These are phyloP conservation scores for Stegodyphus dumicola DNA, from an alignment of 1,140 invertebrate genomes.

Conservation along the genomic window DNA sequence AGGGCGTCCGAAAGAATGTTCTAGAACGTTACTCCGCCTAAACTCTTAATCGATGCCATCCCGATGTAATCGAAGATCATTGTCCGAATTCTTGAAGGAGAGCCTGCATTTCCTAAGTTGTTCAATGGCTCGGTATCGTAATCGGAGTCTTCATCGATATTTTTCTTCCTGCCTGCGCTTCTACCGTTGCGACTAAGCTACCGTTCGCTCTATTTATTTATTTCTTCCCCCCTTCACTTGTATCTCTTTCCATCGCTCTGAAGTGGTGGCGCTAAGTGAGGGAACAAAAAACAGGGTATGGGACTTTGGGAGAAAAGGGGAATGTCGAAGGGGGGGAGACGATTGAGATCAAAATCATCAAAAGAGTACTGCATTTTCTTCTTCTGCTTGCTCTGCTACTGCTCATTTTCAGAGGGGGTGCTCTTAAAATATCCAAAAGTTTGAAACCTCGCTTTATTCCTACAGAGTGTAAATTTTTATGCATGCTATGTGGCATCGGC, in stretches of 20 bases:
- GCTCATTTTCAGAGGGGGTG: background rate
- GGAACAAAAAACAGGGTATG: slow-evolving; percentile 12
- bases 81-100: slow-evolving; percentile 53
- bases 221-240: background rate
- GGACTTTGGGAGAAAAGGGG: background rate
- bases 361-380: slow-evolving; percentile 46
- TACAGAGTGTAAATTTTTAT: no score
- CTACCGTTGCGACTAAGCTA: background rate
- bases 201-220: background rate
- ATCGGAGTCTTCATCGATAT: slow-evolving; percentile 59
- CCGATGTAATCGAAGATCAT: slow-evolving; percentile 59
- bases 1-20: slow-evolving; percentile 33
- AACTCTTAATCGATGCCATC: slow-evolving; percentile 59
- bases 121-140: slow-evolving; percentile 59
- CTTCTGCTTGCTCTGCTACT: slow-evolving; percentile 8
- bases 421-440: background rate
- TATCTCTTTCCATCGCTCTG: slow-evolving; percentile 8
- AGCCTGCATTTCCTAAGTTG: slow-evolving; percentile 39
- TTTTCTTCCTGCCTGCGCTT: slow-evolving; percentile 32
- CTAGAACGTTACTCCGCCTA: slow-evolving; percentile 49
- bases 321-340: background rate
- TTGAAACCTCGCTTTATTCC: no score
- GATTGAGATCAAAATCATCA: slow-evolving; percentile 49
- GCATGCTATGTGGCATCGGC: no score
- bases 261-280: slow-evolving; percentile 21